A percentile compares a stretch with the other conserved stretches of the same genome.
Conservation (phyloP, 2,888 invertebrate species). For the Girardia tigrina region DNA sequence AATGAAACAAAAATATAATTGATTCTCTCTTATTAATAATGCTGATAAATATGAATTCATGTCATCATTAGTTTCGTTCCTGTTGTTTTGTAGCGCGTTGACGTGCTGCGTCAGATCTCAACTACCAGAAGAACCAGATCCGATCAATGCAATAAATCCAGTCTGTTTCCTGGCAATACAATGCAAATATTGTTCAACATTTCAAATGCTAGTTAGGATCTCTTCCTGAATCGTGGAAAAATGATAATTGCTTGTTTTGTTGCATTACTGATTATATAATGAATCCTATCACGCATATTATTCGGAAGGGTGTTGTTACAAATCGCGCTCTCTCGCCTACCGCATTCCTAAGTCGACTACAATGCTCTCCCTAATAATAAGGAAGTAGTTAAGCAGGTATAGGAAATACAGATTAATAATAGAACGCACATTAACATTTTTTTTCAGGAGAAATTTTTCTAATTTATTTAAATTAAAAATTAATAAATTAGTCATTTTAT, state of each 20-base stretch:
- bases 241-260: slow-evolving; percentile 23
- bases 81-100: slow-evolving; percentile 23
- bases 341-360: slow-evolving; percentile 23
- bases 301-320: slow-evolving; percentile 18
- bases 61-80: slow-evolving; percentile 23
- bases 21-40: neutral
- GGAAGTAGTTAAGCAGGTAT: slow-evolving; percentile 23
- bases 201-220: slow-evolving; percentile 23
- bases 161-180: slow-evolving; percentile 15
- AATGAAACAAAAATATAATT: neutral
- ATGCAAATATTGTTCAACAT: slow-evolving; percentile 23
- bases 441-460: slow-evolving; percentile 17
- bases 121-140: slow-evolving; percentile 23
- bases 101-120: slow-evolving; percentile 18
- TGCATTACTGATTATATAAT: slow-evolving; percentile 23
- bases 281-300: neutral
- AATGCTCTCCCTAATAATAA: slow-evolving; percentile 20
- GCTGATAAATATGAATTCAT: slow-evolving; percentile 6
- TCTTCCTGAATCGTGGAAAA: slow-evolving; percentile 14
- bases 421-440: slow-evolving; percentile 23
- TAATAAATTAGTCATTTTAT: neutral
- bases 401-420: slow-evolving; percentile 23
- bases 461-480: neutral
- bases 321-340: slow-evolving; percentile 23
- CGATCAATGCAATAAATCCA: slow-evolving; percentile 23